phyloP scores from a whole-genome alignment of 2,888 invertebrate genomes.

The Ophonus ardosiacus region DNA sequence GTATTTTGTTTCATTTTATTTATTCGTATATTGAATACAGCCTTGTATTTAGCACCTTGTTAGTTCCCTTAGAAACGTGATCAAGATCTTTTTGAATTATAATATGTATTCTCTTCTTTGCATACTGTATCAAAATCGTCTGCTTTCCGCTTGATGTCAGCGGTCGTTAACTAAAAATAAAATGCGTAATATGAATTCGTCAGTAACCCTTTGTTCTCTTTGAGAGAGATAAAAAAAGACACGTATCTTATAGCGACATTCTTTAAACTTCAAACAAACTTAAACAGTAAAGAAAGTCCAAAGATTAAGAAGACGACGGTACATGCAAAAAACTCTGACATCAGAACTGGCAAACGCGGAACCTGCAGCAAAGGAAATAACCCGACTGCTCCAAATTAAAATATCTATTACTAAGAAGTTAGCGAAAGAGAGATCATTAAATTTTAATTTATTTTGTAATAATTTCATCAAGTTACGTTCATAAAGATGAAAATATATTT shows the following conservation, averaged over 20 bases:
- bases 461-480: constrained; percentile 19
- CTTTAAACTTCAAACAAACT: constrained; percentile 63
- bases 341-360: constrained; percentile 25
- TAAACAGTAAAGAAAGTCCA: constrained; percentile 60
- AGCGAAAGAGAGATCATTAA: constrained; percentile 31
- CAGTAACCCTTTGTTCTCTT: constrained; percentile 55
- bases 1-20: background rate
- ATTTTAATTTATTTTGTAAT: constrained; percentile 31
- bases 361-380: constrained; percentile 25
- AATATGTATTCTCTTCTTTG: background rate
- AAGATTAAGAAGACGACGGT: constrained; percentile 62
- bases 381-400: constrained; percentile 35
- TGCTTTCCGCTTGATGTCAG: constrained; percentile 3
- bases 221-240: constrained; percentile 57
- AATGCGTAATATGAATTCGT: constrained; percentile 60
- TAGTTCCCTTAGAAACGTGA: background rate
- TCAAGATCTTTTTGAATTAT: background rate
- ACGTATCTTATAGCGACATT: constrained; percentile 61
- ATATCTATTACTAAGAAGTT: constrained; percentile 37
- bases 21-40: background rate
- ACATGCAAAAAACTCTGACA: constrained; percentile 57
- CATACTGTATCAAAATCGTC: constrained; percentile 13
- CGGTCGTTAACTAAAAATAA: constrained; percentile 58
- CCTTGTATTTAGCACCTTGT: background rate
- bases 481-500: constrained; percentile 13